Percentiles rank a stretch among this genome's conserved stretches.
phyloP scores from a whole-genome alignment of 2,797 vertebrate genomes.

The Saxicola maurus region DNA sequence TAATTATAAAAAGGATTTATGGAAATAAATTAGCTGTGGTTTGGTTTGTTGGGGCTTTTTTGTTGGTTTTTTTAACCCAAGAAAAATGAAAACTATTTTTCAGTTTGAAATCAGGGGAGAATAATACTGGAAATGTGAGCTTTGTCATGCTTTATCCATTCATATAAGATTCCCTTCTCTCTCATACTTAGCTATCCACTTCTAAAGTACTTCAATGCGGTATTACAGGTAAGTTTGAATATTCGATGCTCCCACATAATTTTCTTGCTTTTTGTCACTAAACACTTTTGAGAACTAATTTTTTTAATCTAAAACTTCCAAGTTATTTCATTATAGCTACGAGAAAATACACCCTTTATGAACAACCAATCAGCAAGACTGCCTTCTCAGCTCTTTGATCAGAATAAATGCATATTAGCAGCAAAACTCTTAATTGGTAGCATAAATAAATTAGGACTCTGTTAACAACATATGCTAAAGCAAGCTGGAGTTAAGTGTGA shows the following conservation, averaged over 20 bases:
- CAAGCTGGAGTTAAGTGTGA: background rate
- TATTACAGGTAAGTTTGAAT: background rate
- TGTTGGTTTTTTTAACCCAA: background rate
- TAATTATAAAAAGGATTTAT: background rate
- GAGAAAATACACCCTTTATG: background rate
- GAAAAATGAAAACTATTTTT: background rate
- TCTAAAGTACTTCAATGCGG: background rate
- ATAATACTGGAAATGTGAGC: background rate
- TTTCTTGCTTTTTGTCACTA: background rate
- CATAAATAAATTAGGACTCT: background rate
- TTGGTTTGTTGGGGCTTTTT: background rate
- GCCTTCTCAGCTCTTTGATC: background rate
- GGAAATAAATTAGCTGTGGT: background rate
- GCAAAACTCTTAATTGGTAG: background rate
- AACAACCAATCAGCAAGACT: accelerated
- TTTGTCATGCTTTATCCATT: background rate
- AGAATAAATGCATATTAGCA: background rate
- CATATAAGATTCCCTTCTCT: background rate
- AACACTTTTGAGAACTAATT: background rate
- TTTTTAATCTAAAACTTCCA: background rate
- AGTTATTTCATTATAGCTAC: background rate
- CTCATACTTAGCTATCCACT: background rate
- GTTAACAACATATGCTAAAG: background rate
- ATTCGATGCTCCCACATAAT: background rate
- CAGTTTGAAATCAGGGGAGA: background rate